A percentile compares a stretch with the other conserved stretches of the same genome.
Evolutionary conservation across 2,888 invertebrate species (phyloP).

Genomic region (Branchipolynoe longqiensis): DNA sequence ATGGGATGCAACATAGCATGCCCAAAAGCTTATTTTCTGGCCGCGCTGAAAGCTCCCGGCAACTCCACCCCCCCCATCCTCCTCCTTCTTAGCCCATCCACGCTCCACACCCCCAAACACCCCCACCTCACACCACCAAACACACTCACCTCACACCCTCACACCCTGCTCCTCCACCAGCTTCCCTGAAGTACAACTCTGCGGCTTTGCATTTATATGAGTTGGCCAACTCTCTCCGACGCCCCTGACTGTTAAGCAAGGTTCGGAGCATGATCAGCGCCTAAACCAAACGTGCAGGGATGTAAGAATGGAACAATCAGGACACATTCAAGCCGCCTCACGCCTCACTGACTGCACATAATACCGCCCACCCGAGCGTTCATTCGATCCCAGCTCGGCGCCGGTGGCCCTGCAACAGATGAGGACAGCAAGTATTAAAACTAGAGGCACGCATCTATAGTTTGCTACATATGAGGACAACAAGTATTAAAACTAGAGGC

Average conservation of each 20-base stretch:
- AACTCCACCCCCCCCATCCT: too few species aligned
- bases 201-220: slow-evolving; percentile 43
- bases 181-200: neutral
- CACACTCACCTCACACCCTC: too few species aligned
- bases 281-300: neutral
- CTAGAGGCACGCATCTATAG: too few species aligned
- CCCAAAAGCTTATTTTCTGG: neutral
- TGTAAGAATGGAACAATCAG: slow-evolving; percentile 51
- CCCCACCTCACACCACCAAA: too few species aligned
- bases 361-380: neutral
- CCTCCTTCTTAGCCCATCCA: too few species aligned
- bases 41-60: too few species aligned
- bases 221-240: neutral
- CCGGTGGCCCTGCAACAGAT: too few species aligned
- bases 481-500: too few species aligned
- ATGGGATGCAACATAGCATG: neutral
- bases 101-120: too few species aligned
- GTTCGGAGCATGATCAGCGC: neutral
- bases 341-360: slow-evolving; percentile 19
- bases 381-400: neutral
- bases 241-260: slow-evolving; percentile 36
- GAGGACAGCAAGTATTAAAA: too few species aligned
- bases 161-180: too few species aligned
- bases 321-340: neutral
- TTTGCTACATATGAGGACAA: too few species aligned